Conservation (phyloP, 2,113 vertebrate genomes). For the Pongo abelii region DNA sequence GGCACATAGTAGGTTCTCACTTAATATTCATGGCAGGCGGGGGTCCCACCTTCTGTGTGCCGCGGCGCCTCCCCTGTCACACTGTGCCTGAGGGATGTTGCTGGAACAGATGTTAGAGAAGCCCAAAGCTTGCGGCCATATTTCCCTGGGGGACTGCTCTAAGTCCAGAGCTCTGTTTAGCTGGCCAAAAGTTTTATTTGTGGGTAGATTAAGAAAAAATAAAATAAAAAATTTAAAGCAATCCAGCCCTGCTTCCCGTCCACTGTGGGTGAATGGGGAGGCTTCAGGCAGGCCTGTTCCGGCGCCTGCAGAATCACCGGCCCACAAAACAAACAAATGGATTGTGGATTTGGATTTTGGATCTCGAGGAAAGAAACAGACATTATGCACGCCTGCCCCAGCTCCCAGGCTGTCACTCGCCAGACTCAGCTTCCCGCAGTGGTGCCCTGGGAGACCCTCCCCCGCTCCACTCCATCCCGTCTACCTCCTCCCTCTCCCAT, state of each 20-base stretch:
- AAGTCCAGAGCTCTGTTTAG: background rate
- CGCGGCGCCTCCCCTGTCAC: accelerated
- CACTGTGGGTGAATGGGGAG: background rate
- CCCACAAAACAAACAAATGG: slow-evolving; percentile 32
- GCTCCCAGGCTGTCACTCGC: slow-evolving; percentile 65
- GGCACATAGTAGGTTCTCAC: background rate
- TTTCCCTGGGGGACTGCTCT: background rate
- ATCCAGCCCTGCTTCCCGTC: background rate
- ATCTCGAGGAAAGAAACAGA: background rate
- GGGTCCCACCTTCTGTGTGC: background rate
- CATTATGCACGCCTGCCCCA: slow-evolving; percentile 55
- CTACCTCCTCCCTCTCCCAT: background rate
- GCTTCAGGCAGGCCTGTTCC: background rate
- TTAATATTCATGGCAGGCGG: background rate
- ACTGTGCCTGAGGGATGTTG: accelerated
- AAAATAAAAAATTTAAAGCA: background rate
- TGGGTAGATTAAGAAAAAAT: slow-evolving; percentile 39
- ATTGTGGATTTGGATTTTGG: background rate
- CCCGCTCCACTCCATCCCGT: background rate
- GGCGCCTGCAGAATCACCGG: background rate
- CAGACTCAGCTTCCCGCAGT: background rate
- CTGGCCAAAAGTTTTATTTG: slow-evolving; percentile 18
- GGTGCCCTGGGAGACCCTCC: background rate
- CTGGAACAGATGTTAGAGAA: background rate
- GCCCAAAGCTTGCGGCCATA: background rate